These are phyloP conservation scores for Lamellibrachia satsuma DNA, from an alignment of 2,888 invertebrate genomes.

Conservation along the genomic window DNA sequence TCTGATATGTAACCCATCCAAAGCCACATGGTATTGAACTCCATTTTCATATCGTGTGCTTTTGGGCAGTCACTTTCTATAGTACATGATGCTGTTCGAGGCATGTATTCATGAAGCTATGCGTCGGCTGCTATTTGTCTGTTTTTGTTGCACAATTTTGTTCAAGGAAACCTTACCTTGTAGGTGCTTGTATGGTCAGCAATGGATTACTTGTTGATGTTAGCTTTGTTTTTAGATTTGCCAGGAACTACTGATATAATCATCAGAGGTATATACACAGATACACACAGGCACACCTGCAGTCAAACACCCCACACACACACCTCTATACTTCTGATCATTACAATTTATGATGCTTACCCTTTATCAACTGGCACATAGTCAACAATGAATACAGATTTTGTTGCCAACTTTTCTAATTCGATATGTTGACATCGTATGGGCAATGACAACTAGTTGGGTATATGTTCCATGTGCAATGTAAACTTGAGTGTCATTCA, in stretches of 20 bases:
- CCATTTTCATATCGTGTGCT: neutral
- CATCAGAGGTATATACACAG: neutral
- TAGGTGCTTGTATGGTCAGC: neutral
- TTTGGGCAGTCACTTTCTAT: neutral
- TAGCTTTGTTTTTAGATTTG: conserved; percentile 11
- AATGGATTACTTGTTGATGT: conserved; percentile 1
- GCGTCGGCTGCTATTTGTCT: neutral
- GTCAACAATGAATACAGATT: neutral
- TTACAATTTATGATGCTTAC: neutral
- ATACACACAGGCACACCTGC: neutral
- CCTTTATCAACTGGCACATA: neutral
- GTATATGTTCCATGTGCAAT: neutral
- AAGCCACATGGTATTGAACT: neutral
- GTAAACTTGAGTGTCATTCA: neutral
- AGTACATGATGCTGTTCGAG: neutral
- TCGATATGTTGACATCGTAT: neutral
- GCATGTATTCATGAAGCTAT: neutral
- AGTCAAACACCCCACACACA: neutral
- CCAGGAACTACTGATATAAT: neutral
- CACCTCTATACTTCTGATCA: neutral
- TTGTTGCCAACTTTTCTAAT: neutral
- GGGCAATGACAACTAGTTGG: neutral
- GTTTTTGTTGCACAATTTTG: neutral
- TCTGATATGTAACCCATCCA: neutral
- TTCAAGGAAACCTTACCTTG: neutral